phyloP scores from a whole-genome alignment of 2,888 invertebrate species.

The Pandemis heparana region DNA sequence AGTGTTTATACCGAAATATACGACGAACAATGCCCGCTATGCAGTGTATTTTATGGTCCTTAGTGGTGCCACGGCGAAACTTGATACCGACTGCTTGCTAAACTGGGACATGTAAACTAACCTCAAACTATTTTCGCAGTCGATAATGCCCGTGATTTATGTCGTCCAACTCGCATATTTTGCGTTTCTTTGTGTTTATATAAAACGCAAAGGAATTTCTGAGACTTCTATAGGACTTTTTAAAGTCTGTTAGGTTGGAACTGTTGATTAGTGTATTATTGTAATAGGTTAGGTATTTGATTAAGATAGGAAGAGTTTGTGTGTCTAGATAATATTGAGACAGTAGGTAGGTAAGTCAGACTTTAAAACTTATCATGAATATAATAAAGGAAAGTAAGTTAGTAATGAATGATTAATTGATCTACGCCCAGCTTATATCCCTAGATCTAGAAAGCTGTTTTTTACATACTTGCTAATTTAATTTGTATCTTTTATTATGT shows the following conservation, averaged over 20 bases:
- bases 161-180: constrained; percentile 20
- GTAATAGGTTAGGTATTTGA: background rate
- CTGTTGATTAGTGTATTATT: background rate
- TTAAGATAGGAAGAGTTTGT: background rate
- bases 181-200: constrained; percentile 12
- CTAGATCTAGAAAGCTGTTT: no score
- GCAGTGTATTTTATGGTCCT: constrained; percentile 54
- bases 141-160: constrained; percentile 50
- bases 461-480: no score
- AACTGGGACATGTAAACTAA: constrained; percentile 52
- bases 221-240: background rate
- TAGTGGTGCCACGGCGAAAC: constrained; percentile 50
- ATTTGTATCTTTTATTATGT: no score
- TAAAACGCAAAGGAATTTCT: background rate
- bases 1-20: constrained; percentile 57
- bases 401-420: no score
- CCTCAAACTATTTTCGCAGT: constrained; percentile 49
- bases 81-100: constrained; percentile 48
- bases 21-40: constrained; percentile 52
- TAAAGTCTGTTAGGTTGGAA: background rate
- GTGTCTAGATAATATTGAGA: background rate
- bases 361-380: background rate
- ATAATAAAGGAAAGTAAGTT: no score
- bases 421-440: no score
- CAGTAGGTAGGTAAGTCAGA: background rate